Evolutionary conservation across 2,113 vertebrate species (phyloP).

Genomic region (Emydura subglobosa): DNA sequence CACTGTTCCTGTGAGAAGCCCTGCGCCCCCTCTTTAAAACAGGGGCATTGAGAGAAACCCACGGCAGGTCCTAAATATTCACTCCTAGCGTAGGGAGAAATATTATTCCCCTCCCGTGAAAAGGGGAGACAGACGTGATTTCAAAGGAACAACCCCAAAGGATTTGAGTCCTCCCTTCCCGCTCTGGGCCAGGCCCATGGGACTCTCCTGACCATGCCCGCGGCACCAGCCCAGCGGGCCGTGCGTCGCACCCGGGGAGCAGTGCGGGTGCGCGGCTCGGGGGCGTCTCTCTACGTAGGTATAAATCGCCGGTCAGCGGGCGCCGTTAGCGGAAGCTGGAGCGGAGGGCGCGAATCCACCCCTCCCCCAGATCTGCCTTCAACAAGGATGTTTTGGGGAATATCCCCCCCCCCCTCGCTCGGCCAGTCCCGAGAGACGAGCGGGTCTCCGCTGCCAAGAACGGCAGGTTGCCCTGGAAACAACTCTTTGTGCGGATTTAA

Average conservation of each 20-base stretch:
- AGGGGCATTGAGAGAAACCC: too few species aligned
- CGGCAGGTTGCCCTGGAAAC: conserved; percentile 11
- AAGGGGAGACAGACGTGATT: too few species aligned
- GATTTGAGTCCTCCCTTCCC: too few species aligned
- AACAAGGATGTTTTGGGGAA: background rate
- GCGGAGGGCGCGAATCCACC: background rate
- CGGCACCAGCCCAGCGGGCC: too few species aligned
- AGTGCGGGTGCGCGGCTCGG: too few species aligned
- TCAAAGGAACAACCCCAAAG: background rate
- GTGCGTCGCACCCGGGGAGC: too few species aligned
- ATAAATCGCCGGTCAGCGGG: too few species aligned
- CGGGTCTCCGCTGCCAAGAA: background rate
- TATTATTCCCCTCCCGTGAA: background rate
- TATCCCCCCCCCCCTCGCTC: background rate
- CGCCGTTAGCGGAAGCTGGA: too few species aligned
- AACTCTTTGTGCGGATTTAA: conserved; percentile 7
- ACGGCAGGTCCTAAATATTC: background rate
- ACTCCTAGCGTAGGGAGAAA: background rate
- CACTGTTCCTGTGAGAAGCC: background rate
- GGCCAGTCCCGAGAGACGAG: background rate
- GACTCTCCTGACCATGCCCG: too few species aligned
- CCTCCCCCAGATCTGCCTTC: background rate
- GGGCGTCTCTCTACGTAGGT: background rate
- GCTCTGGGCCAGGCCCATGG: too few species aligned
- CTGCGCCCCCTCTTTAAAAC: too few species aligned